phyloP scores from a whole-genome alignment of 2,888 invertebrate species.

The Mesorhabditis sp. region DNA sequence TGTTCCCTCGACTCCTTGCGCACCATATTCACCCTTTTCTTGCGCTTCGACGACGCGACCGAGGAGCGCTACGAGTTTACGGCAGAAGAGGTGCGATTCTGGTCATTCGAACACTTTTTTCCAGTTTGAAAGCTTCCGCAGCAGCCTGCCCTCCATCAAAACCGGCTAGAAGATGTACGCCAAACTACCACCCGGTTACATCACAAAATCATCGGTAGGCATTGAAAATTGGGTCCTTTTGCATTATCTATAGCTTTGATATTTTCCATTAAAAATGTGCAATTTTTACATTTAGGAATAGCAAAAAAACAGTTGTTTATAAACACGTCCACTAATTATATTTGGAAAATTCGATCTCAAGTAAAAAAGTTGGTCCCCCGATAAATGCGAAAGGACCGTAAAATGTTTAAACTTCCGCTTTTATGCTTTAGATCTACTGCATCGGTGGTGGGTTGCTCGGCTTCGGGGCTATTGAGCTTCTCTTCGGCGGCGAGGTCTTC shows the following conservation, averaged over 20 bases:
- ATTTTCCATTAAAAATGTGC: too few relatives aligned
- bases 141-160: too few relatives aligned
- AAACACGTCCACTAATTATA: too few relatives aligned
- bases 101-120: too few relatives aligned
- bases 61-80: constrained; percentile 2
- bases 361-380: too few relatives aligned
- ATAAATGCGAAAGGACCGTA: too few relatives aligned
- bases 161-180: too few relatives aligned
- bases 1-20: neutral
- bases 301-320: too few relatives aligned
- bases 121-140: too few relatives aligned
- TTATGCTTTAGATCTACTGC: neutral
- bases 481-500: constrained; percentile 46
- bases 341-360: too few relatives aligned
- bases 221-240: constrained; percentile 10
- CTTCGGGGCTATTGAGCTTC: constrained; percentile 33
- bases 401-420: neutral
- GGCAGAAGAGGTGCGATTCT: neutral
- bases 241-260: too few relatives aligned
- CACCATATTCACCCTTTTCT: neutral
- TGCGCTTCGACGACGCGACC: neutral
- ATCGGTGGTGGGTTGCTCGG: constrained; percentile 21
- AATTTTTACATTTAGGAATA: too few relatives aligned
- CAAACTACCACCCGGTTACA: constrained; percentile 37
- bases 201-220: constrained; percentile 30